Base-by-base conservation (phyloP, 2,113 vertebrate genomes). In the Tachycineta bicolor region DNA sequence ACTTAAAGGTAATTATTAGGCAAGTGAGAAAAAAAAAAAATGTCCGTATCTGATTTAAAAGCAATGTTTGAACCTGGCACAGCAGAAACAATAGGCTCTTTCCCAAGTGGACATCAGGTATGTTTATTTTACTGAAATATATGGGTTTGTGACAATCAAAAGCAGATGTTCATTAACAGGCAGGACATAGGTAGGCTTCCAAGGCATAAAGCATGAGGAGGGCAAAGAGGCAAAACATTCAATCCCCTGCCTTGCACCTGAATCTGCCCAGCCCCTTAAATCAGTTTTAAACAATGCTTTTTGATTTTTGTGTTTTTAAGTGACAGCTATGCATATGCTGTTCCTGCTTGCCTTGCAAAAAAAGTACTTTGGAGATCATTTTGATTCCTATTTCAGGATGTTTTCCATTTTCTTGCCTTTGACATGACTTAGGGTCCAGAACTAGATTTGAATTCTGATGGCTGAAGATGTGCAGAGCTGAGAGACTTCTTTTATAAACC, bases 91-190 rank as follows among this genome's bases (percentile, higher is more conserved):
- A 93, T 93, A 77, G 79, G n/a, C 71, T 78, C 47, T 73, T 96
- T 92, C 90, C 92, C 95, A 83, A 90, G 85, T 73, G 90, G 76
- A 92, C 47, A 90, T 64, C 92, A 77, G 59, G 64, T 95, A 73
- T 88, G 88, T 94, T 96, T 96, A 64, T 95, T 96, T 93, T 93
- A 93, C 85, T 88, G 59, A 93, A 96, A 92, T 93, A 86, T 88
- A 77, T 88, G 87, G 52, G 90, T 83, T 92, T 88, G 88, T 90
- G 88, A 83, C 92, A 96, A 97, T 96, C 93, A 75, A 94, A 96
- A 94, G 79, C 96, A 96, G 87, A 94, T 94, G 93, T 90, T 93
- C 94, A 68, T 96, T 95, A 95, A 90, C 59, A 90, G 90, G 73
- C 85, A 89, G 88, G 87, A 71, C 5, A 4, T 78, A 88, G 76